Evolutionary conservation across 1,140 invertebrate species (phyloP).

Genomic region (Oscheius sp.): DNA sequence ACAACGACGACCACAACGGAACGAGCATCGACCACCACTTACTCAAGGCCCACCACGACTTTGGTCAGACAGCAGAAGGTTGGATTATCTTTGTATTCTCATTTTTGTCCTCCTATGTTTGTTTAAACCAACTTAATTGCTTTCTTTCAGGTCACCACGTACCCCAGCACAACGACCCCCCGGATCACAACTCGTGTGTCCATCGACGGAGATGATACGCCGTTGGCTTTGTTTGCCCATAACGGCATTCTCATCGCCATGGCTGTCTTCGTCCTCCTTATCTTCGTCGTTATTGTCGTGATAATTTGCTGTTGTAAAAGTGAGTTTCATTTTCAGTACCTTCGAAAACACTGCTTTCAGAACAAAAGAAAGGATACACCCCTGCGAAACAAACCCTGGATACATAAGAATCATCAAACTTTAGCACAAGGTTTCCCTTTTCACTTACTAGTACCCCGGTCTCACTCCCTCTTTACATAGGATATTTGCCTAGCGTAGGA

Average conservation of each 20-base stretch:
- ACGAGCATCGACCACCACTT: neutral
- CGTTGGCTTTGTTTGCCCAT: neutral
- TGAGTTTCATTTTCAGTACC: neutral
- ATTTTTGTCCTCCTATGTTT: neutral
- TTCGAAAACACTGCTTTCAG: neutral
- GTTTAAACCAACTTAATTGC: neutral
- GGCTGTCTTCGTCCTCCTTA: neutral
- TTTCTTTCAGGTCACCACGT: neutral
- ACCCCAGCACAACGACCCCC: neutral
- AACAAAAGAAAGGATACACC: neutral
- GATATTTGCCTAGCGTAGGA: neutral
- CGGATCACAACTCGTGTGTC: neutral
- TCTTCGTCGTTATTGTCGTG: neutral
- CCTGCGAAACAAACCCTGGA: constrained; percentile 5
- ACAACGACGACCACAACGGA: neutral
- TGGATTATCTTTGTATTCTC: neutral
- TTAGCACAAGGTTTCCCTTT: neutral
- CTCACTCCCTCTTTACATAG: neutral
- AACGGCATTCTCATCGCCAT: neutral
- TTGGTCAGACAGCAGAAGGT: neutral
- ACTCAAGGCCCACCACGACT: neutral
- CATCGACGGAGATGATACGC: neutral
- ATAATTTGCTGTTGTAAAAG: constrained; percentile 1
- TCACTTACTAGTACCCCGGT: constrained; percentile 11
- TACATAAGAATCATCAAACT: neutral